Evolutionary conservation across 2,888 invertebrate genomes (phyloP), one percentile per base, ranked within the genome.

Genomic region (Corbicula japonica): DNA sequence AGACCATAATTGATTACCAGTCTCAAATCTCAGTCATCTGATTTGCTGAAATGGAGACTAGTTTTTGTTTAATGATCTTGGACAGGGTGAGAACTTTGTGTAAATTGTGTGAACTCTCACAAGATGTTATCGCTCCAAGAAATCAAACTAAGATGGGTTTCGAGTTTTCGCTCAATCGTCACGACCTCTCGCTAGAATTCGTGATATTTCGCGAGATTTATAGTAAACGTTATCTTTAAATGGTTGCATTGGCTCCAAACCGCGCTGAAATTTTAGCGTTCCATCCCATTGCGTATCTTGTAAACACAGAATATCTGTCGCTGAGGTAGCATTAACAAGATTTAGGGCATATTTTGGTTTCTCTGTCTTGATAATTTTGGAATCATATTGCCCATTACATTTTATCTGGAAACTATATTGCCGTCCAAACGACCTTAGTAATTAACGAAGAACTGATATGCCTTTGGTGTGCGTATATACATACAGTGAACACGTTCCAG

Each of bases 181-280:
- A 82, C 82, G 82, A 65, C 69, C 44, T 78, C 78, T 76, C 76
- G 61, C 76, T 58, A 68, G 48, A 69, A 66, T 69, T 70, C 78
- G 82, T 69, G 82, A 78, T 75, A 77, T 82, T 75, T 76, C 46
- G 61, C 73, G 78, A 73, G 82, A 82, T 82, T 82, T 82, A 82
- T 79, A 52, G 65, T 76, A 61, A 52, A 65, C 58, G 72, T 78
- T 82, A 82, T 82, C 82, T 71, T n/a, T 52, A 35, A 54, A 58
- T 65, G 75, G 81, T 77, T 75, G 77, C 65, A 74, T 63, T 50
- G 60, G 54, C 58, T 78, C 73, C 78, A 69, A 82, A 78, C 76
- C 78, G 34, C 48, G 71, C 30, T 58, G 76, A 81, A 81, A 77
- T 52, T 77, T 38, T 70, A 73, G 65, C 76, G 81, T 81, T 81